Conservation (phyloP, 2,888 invertebrate species). For the Phasia obesa region DNA sequence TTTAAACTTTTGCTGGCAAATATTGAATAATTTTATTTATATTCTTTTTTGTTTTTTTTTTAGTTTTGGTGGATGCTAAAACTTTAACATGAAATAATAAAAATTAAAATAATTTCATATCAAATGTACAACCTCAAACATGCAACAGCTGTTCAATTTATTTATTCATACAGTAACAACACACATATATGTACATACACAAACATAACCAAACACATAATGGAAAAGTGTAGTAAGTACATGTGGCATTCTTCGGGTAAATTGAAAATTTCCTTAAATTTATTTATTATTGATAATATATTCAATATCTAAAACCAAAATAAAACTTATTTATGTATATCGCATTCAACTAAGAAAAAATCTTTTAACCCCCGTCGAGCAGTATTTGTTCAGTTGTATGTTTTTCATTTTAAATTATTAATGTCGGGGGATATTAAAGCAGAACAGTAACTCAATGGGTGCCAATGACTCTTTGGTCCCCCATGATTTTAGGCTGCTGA, state of each 20-base stretch:
- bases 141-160: slow-evolving; percentile 69
- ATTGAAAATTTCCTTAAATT: slow-evolving; percentile 15
- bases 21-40: slow-evolving; percentile 50
- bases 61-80: slow-evolving; percentile 37
- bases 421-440: too few relatives aligned
- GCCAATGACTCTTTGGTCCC: too few relatives aligned
- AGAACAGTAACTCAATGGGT: too few relatives aligned
- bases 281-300: too few relatives aligned
- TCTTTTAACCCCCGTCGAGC: too few relatives aligned
- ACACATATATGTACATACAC: background rate
- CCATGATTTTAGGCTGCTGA: too few relatives aligned
- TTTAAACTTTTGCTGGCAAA: slow-evolving; percentile 13
- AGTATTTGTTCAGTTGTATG: too few relatives aligned
- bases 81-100: slow-evolving; percentile 46
- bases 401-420: too few relatives aligned
- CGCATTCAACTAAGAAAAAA: too few relatives aligned
- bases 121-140: slow-evolving; percentile 58
- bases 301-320: too few relatives aligned
- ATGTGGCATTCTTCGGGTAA: slow-evolving; percentile 2
- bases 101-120: slow-evolving; percentile 57
- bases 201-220: background rate
- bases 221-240: slow-evolving; percentile 19
- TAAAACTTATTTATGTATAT: too few relatives aligned
- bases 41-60: slow-evolving; percentile 29
- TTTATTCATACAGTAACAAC: slow-evolving; percentile 39